These are phyloP conservation scores for Fragum sueziense DNA, from an alignment of 2,888 invertebrate genomes.

Conservation along the genomic window DNA sequence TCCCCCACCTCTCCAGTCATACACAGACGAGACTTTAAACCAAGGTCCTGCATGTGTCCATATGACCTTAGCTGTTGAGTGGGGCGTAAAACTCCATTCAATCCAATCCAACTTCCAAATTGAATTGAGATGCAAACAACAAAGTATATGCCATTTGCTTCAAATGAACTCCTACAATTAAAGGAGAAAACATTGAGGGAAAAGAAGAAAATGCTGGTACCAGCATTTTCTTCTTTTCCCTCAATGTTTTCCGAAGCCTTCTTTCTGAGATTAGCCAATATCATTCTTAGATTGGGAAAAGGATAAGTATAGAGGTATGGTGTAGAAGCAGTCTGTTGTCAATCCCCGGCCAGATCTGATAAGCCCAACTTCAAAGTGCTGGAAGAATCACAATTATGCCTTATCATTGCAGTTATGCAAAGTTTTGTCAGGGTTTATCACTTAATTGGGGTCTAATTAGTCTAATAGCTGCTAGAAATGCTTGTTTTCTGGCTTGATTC, in stretches of 20 bases:
- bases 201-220: not conserved
- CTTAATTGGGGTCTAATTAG: slow-evolving; percentile 20
- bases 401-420: slow-evolving; percentile 57
- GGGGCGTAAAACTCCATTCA: too few relatives aligned
- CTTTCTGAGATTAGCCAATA: too few relatives aligned
- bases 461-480: not conserved
- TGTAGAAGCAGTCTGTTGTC: slow-evolving; percentile 47
- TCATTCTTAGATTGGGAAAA: too few relatives aligned
- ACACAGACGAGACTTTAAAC: too few relatives aligned
- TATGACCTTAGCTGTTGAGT: too few relatives aligned
- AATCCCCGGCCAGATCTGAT: slow-evolving; percentile 50
- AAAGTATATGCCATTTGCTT: too few relatives aligned
- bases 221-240: not conserved
- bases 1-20: too few relatives aligned
- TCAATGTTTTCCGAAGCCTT: not conserved
- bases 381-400: slow-evolving; percentile 49
- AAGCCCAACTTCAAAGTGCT: slow-evolving; percentile 49
- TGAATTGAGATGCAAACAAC: too few relatives aligned
- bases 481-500: not conserved
- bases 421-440: slow-evolving; percentile 46
- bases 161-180: too few relatives aligned
- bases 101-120: too few relatives aligned
- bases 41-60: too few relatives aligned
- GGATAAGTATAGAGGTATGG: not conserved
- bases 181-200: not conserved